These are phyloP conservation scores for Euspilapteryx auroguttella DNA, from an alignment of 2,888 invertebrate genomes.

Conservation along the genomic window DNA sequence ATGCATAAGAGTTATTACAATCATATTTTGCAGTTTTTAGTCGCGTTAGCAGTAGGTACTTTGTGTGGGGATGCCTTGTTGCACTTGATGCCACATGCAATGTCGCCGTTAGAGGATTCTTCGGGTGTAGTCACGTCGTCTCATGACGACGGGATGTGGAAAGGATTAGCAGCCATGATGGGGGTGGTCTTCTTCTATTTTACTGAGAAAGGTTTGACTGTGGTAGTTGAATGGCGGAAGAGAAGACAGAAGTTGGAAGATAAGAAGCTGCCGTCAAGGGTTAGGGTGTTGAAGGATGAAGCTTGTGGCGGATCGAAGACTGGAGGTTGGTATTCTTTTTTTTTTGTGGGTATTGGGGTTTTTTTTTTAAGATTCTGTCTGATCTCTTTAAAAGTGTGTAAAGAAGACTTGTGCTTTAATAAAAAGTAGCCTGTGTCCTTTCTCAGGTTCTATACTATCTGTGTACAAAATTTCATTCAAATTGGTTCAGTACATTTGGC, in stretches of 20 bases:
- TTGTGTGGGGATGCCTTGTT: constrained; percentile 89
- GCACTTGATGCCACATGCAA: constrained; percentile 89
- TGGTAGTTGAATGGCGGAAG: constrained; percentile 81
- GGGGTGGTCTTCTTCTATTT: constrained; percentile 90
- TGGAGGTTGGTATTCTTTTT: too few species aligned
- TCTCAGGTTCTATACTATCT: too few species aligned
- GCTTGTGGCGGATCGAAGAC: constrained; percentile 42
- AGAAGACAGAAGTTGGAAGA: constrained; percentile 70
- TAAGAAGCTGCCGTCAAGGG: constrained; percentile 65
- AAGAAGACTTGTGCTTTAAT: too few species aligned
- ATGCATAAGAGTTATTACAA: constrained; percentile 90
- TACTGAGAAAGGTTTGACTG: constrained; percentile 79
- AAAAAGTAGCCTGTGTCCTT: too few species aligned
- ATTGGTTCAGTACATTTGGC: too few species aligned
- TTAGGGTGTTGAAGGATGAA: constrained; percentile 74
- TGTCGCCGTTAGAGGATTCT: constrained; percentile 34
- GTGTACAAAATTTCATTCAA: too few species aligned
- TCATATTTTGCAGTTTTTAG: constrained; percentile 86
- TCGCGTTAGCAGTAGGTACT: constrained; percentile 91
- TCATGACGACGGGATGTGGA: constrained; percentile 78
- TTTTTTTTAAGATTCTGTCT: too few species aligned
- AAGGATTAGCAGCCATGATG: constrained; percentile 78
- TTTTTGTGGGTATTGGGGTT: too few species aligned
- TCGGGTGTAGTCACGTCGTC: too few species aligned
- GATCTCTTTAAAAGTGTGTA: too few species aligned